A percentile compares a stretch with the other conserved stretches of the same genome.
These are phyloP conservation scores for Holothuria glaberrima DNA, from an alignment of 35 echinoderm and acorn worm species.

Conservation along the genomic window DNA sequence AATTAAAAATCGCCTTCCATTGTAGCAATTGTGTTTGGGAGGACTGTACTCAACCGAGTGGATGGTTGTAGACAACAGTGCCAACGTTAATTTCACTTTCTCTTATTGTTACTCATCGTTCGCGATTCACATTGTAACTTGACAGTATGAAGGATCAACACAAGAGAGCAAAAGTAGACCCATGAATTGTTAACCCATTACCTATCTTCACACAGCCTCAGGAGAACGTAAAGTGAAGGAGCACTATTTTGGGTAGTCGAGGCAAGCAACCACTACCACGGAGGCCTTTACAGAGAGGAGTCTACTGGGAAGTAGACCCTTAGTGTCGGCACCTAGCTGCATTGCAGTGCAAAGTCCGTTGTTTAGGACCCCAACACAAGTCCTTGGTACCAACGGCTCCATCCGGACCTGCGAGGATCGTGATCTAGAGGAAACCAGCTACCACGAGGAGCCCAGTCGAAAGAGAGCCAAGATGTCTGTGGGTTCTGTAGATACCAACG, in stretches of 20 bases:
- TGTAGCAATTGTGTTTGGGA: conserved; percentile 8
- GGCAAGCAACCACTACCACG: conserved; percentile 60
- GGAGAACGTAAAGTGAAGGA: conserved; percentile 53
- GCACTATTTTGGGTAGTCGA: conserved; percentile 59
- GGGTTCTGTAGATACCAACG: conserved; percentile 47
- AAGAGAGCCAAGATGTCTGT: conserved; percentile 56
- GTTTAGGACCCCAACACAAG: conserved; percentile 33
- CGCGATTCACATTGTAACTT: conserved; percentile 15
- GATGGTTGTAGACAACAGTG: not conserved
- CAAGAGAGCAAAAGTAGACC: conserved; percentile 33
- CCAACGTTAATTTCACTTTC: conserved; percentile 50
- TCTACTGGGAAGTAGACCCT: conserved; percentile 59
- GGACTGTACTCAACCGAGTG: not conserved
- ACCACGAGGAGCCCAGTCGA: conserved; percentile 20
- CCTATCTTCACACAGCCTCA: conserved; percentile 52
- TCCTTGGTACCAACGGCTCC: conserved; percentile 33
- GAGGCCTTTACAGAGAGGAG: conserved; percentile 59
- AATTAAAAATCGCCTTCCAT: conserved; percentile 44
- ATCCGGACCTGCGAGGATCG: conserved; percentile 46
- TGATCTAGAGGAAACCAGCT: conserved; percentile 24
- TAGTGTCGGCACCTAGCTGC: conserved; percentile 44
- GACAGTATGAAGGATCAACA: conserved; percentile 52
- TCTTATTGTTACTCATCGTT: conserved; percentile 10
- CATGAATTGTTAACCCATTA: conserved; percentile 42
- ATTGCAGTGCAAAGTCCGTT: conserved; percentile 16